Percentiles rank a stretch among this genome's conserved stretches.
Conservation (phyloP, 2,888 invertebrate species). For the Vesta saturnalis region DNA sequence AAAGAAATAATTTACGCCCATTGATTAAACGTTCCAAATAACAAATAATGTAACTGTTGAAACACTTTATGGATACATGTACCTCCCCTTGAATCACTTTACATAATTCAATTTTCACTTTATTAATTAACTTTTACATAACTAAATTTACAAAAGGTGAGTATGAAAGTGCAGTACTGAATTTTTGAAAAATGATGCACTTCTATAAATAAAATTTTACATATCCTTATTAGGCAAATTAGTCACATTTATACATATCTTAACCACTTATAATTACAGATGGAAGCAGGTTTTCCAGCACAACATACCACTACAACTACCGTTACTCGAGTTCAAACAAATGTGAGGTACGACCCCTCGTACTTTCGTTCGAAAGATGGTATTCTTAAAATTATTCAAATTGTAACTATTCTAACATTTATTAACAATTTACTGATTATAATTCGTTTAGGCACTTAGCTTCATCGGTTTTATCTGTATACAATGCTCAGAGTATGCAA, state of each 20-base stretch:
- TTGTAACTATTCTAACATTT: constrained; percentile 68
- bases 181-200: no score
- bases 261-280: constrained; percentile 38
- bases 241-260: background rate
- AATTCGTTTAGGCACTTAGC: constrained; percentile 70
- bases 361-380: constrained; percentile 80
- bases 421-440: constrained; percentile 9
- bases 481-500: constrained; percentile 62
- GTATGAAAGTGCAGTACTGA: no score
- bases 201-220: background rate
- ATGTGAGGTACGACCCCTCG: constrained; percentile 76
- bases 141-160: no score
- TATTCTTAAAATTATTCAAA: constrained; percentile 77
- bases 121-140: no score
- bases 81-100: no score
- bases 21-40: no score
- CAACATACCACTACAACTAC: constrained; percentile 81
- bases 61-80: no score
- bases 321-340: constrained; percentile 76
- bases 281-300: constrained; percentile 75
- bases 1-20: no score
- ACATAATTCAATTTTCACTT: no score
- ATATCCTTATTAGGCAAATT: background rate
- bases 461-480: constrained; percentile 85
- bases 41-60: no score